Conservation (phyloP, 2,888 invertebrate species). For the Campoplex capitator region DNA sequence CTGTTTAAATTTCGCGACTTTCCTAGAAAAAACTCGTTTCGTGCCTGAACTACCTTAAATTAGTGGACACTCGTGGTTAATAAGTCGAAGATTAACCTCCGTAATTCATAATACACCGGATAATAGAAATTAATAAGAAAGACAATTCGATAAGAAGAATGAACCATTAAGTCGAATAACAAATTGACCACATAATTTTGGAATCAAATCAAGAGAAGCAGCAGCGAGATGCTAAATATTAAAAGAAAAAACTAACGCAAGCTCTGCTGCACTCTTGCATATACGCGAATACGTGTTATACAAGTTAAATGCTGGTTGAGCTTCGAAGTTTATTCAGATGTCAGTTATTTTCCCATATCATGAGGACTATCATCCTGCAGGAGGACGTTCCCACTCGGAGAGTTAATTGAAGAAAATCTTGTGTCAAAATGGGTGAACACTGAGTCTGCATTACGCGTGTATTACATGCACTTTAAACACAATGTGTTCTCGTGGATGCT, state of each 20-base stretch:
- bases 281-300: neutral
- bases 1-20: no score
- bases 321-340: neutral
- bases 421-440: conserved; percentile 13
- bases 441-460: conserved; percentile 25
- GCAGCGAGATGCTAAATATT: no score
- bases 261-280: no score
- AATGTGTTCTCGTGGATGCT: conserved; percentile 23
- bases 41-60: no score
- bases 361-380: neutral
- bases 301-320: neutral
- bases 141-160: neutral
- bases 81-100: neutral
- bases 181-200: neutral
- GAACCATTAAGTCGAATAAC: neutral
- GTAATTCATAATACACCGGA: neutral
- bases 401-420: conserved; percentile 36
- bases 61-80: neutral
- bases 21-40: no score
- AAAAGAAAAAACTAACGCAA: no score
- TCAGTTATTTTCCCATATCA: neutral
- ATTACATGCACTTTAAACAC: conserved; percentile 21
- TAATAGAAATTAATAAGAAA: neutral
- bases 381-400: neutral
- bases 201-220: neutral